These are phyloP conservation scores for Ptilonorhynchus violaceus DNA, from an alignment of 2,113 vertebrate species.

Conservation along the genomic window DNA sequence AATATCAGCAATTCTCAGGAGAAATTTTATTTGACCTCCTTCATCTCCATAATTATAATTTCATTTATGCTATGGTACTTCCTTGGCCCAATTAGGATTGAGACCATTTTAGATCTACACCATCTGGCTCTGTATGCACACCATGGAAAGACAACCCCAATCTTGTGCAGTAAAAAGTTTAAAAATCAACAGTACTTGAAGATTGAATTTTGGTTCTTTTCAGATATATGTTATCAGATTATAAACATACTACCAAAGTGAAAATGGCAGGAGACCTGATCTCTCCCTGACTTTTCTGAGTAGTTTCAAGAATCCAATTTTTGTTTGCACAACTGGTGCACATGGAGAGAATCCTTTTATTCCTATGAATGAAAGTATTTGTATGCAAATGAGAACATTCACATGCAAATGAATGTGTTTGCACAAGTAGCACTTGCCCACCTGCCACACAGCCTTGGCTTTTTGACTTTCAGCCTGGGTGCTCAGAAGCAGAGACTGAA, in stretches of 20 bases:
- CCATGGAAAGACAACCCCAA: not conserved
- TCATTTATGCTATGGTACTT: not conserved
- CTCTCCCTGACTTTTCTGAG: not conserved
- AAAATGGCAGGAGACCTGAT: not conserved
- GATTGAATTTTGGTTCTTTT: not conserved
- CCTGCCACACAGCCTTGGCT: not conserved
- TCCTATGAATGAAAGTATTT: conserved; percentile 27
- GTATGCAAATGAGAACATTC: conserved; percentile 34
- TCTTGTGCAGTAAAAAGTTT: not conserved
- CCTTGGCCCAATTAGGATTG: not conserved
- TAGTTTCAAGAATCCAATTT: not conserved
- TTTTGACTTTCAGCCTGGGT: not conserved
- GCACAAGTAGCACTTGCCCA: conserved; percentile 24
- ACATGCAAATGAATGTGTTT: conserved; percentile 40
- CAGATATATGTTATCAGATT: not conserved
- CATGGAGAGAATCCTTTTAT: not conserved
- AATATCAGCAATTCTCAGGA: not conserved
- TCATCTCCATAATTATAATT: not conserved
- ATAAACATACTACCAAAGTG: not conserved
- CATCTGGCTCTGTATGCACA: not conserved
- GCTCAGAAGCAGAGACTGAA: not conserved
- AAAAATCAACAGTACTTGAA: not conserved
- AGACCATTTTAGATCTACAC: not conserved
- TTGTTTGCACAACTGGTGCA: conserved; percentile 20
- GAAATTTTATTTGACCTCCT: not conserved